Conservation (phyloP, 2,113 vertebrate species). For the Mirza zaza region DNA sequence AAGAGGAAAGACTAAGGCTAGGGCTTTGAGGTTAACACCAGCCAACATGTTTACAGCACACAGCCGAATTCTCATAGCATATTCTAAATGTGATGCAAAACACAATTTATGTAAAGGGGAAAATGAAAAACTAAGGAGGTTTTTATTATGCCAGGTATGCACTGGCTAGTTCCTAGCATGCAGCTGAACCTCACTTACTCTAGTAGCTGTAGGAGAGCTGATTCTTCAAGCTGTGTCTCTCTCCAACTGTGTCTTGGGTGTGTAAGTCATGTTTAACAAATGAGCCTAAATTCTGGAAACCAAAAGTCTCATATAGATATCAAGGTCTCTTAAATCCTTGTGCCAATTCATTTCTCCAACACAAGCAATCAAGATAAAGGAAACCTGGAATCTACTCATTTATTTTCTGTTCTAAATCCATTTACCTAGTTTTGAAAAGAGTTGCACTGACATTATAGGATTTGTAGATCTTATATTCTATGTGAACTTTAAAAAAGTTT, state of each 20-base stretch:
- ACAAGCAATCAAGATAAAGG: not conserved
- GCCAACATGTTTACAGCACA: not conserved
- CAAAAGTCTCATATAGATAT: not conserved
- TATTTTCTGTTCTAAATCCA: not conserved
- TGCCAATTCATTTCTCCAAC: not conserved
- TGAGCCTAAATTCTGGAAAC: not conserved
- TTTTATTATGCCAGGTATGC: no score
- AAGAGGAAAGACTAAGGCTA: not conserved
- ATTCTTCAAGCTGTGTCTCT: not conserved
- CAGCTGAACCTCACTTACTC: not conserved
- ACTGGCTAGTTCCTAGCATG: not conserved
- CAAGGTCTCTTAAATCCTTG: not conserved
- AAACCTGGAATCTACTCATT: slow-evolving; percentile 3
- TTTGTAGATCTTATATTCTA: not conserved
- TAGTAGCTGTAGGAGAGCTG: not conserved
- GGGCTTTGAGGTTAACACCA: not conserved
- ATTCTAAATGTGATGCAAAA: not conserved
- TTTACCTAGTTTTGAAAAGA: not conserved
- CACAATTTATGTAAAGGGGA: not conserved
- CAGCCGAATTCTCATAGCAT: not conserved
- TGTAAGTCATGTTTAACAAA: not conserved
- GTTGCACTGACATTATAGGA: not conserved
- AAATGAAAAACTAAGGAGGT: not conserved
- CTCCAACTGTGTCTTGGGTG: not conserved
- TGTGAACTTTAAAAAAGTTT: not conserved